phyloP scores from a whole-genome alignment of 2,888 invertebrate genomes.

The Scaeva pyrastri region DNA sequence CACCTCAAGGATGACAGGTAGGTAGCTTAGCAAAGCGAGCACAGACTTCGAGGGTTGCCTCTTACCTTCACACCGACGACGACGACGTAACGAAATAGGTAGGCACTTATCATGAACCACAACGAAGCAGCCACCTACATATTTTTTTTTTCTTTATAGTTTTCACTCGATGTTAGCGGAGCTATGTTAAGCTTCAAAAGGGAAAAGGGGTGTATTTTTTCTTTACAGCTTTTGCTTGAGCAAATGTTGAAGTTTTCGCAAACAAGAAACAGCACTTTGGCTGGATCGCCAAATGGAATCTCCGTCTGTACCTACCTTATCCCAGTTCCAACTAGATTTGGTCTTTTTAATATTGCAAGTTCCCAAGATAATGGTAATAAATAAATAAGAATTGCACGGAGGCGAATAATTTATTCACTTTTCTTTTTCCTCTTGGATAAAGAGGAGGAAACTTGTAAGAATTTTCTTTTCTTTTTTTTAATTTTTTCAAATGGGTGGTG shows the following conservation, averaged over 20 bases:
- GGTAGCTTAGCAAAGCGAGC: slow-evolving; percentile 12
- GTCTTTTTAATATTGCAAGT: slow-evolving; percentile 46
- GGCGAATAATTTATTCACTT: slow-evolving; percentile 64
- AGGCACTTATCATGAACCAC: slow-evolving; percentile 39
- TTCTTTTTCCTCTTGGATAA: background rate
- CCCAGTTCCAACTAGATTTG: background rate
- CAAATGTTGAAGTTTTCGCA: slow-evolving; percentile 25
- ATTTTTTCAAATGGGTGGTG: slow-evolving; percentile 30
- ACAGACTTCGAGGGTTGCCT: slow-evolving; percentile 28
- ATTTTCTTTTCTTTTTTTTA: slow-evolving; percentile 45
- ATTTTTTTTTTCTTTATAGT: slow-evolving; percentile 4
- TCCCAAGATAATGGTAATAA: slow-evolving; percentile 57
- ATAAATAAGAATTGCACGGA: slow-evolving; percentile 62
- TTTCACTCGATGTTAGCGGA: slow-evolving; percentile 32
- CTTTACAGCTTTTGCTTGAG: slow-evolving; percentile 34
- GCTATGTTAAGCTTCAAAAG: slow-evolving; percentile 12
- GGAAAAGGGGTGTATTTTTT: slow-evolving; percentile 40
- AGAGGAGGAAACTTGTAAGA: slow-evolving; percentile 54
- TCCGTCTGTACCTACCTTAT: background rate
- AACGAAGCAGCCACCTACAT: slow-evolving; percentile 56
- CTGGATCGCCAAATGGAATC: slow-evolving; percentile 11
- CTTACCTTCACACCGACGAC: slow-evolving; percentile 40
- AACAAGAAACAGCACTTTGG: slow-evolving; percentile 6
- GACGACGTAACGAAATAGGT: slow-evolving; percentile 45
- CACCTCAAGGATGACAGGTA: slow-evolving; percentile 73